Evolutionary conservation across 2,888 invertebrate genomes (phyloP), one percentile per base, ranked within the genome.

Genomic region (Biston betularia): DNA sequence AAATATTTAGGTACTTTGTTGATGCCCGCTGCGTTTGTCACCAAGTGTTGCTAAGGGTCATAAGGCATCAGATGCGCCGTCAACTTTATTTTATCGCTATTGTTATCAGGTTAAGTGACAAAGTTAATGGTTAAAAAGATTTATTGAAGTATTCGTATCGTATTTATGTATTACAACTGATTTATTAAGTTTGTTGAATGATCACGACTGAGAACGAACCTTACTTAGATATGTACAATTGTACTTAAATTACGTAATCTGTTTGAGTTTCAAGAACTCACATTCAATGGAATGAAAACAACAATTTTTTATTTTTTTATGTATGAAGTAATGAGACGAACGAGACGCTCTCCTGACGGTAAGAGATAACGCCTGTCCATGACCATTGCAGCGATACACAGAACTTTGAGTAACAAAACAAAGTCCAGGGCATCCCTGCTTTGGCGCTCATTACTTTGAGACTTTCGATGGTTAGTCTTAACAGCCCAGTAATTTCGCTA

Each of bases 51-150:
- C 42, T 11, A 33, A 68, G 54, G 73, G 74, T 78, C 69, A 78
- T 35, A 75, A 69, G 71, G 58, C 74, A 75, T 68, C 65, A 59
- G 70, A 69, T 71, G 69, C 71, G 67, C 64, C 50, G 67, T 62
- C 71, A 69, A 63, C 66, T 64, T 68, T 74, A 72, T 70, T 70
- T 74, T 76, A 75, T 75, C 75, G 63, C 70, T 73, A 74, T 76
- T 73, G 77, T 76, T 74, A 78, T 78, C 77, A 71, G 45, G 56
- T 71, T 65, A 69, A 70, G 59, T 70, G 72, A 71, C 72, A 67
- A 66, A 68, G 49, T 69, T 72, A 75, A 71, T 72, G 70, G 63
- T 59, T 69, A 14, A 54, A 44, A 54, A 75, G 75, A 78, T 71
- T 66, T 72, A 78, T 71, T 67, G 72, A 69, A 57, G 57, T 69